Evolutionary conservation across 2,797 vertebrate species (phyloP).

Genomic region (Lophotriccus pileatus): DNA sequence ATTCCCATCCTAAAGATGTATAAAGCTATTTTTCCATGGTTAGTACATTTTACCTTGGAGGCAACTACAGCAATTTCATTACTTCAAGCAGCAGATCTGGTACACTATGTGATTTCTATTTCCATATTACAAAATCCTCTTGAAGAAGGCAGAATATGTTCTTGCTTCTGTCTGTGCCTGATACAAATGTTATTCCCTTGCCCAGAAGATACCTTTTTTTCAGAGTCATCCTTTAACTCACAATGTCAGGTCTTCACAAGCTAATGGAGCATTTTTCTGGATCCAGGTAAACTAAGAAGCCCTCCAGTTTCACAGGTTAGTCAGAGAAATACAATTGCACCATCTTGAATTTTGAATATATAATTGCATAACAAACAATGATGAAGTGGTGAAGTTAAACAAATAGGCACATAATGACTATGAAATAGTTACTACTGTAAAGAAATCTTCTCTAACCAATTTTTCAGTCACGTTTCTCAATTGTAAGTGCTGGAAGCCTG

Average conservation of each 20-base stretch:
- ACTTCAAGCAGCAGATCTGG: neutral
- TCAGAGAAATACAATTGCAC: neutral
- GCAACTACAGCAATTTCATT: neutral
- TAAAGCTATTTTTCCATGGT: neutral
- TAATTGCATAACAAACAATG: neutral
- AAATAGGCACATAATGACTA: rapidly evolving
- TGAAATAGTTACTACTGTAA: neutral
- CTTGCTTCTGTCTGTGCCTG: neutral
- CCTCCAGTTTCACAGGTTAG: neutral
- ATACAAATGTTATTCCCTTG: neutral
- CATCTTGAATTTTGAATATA: neutral
- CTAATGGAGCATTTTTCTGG: neutral
- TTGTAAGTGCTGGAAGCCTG: neutral
- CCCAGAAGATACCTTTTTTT: neutral
- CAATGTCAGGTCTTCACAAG: rapidly evolving
- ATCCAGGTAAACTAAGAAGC: neutral
- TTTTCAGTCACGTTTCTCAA: neutral
- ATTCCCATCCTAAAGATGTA: neutral
- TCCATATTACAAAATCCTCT: neutral
- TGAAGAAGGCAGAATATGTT: neutral
- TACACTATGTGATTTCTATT: neutral
- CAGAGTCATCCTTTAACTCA: neutral
- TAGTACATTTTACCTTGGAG: neutral
- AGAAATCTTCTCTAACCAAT: neutral
- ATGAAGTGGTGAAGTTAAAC: neutral